Conservation (phyloP, 1,140 invertebrate species). For the Drosophila parabipectinata region DNA sequence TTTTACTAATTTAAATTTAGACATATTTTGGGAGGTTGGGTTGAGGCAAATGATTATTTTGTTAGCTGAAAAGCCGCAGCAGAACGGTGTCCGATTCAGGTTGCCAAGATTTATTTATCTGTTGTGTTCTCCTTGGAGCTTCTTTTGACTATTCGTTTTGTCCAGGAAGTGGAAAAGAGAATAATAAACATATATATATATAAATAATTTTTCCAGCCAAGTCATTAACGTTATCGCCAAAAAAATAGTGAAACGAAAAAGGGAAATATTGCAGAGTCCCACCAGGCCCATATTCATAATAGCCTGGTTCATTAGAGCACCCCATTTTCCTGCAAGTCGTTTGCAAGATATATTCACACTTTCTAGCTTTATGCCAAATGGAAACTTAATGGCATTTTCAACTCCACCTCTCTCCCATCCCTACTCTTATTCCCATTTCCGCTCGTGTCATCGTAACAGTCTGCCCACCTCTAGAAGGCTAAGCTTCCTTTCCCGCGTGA, state of each 20-base stretch:
- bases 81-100: slow-evolving; percentile 27
- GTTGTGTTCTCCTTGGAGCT: neutral
- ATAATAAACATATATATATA: neutral
- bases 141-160: slow-evolving; percentile 7
- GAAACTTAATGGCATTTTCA: slow-evolving; percentile 52
- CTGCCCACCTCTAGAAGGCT: slow-evolving; percentile 56
- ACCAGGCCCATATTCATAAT: slow-evolving; percentile 19
- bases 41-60: slow-evolving; percentile 52
- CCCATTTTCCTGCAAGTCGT: slow-evolving; percentile 18
- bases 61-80: slow-evolving; percentile 54
- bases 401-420: neutral
- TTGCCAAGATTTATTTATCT: slow-evolving; percentile 62
- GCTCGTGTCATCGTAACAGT: neutral
- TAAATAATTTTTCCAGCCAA: slow-evolving; percentile 14
- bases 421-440: neutral
- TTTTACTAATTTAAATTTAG: neutral
- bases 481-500: neutral
- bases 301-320: slow-evolving; percentile 53
- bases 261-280: slow-evolving; percentile 14
- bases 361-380: slow-evolving; percentile 43
- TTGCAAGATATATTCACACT: slow-evolving; percentile 16
- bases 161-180: neutral
- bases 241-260: slow-evolving; percentile 3
- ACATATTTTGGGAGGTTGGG: slow-evolving; percentile 18
- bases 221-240: slow-evolving; percentile 65